phyloP scores from a whole-genome alignment of 2,888 invertebrate genomes.

The Lacanobia oleracea region DNA sequence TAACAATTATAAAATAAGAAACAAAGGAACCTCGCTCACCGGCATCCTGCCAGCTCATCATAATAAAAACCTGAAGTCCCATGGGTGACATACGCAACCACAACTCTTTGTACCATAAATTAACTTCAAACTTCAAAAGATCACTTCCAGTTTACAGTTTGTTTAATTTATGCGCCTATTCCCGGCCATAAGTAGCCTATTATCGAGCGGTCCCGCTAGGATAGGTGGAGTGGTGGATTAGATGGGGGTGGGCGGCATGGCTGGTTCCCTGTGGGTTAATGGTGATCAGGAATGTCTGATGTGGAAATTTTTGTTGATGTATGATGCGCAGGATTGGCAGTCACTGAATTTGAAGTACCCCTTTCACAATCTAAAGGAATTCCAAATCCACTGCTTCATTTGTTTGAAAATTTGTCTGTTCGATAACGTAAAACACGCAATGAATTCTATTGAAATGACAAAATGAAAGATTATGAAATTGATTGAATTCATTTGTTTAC shows the following conservation, averaged over 20 bases:
- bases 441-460: too few species aligned
- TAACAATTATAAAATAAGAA: neutral
- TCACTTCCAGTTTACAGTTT: constrained; percentile 31
- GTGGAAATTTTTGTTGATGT: too few species aligned
- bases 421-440: too few species aligned
- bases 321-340: too few species aligned
- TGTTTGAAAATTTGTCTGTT: too few species aligned
- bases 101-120: constrained; percentile 62
- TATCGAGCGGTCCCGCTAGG: constrained; percentile 46
- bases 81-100: constrained; percentile 49
- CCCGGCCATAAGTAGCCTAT: constrained; percentile 8
- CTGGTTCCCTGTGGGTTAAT: constrained; percentile 21
- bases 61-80: constrained; percentile 50
- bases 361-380: too few species aligned
- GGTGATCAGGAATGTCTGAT: neutral
- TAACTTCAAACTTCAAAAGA: constrained; percentile 80
- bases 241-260: neutral
- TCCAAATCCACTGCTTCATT: too few species aligned
- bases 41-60: constrained; percentile 55
- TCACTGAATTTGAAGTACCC: too few species aligned
- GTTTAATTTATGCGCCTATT: constrained; percentile 9
- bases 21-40: constrained; percentile 17
- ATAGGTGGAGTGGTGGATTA: constrained; percentile 41
- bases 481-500: too few species aligned
- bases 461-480: too few species aligned